phyloP scores from a whole-genome alignment of 2,888 invertebrate species.

The Diaphora mendica region DNA sequence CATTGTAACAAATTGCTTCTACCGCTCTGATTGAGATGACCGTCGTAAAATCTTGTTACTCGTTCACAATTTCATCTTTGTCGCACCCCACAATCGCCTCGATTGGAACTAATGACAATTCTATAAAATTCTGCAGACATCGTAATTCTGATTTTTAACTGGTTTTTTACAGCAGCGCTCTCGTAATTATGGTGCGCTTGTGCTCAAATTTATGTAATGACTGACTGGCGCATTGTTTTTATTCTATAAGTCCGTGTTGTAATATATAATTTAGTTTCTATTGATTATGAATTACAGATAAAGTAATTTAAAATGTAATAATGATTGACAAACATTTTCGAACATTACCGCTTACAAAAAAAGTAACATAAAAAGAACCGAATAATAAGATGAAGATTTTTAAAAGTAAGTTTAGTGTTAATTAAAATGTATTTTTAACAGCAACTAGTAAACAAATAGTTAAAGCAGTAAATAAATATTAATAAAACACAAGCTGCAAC shows the following conservation, averaged over 20 bases:
- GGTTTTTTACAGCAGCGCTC: constrained; percentile 36
- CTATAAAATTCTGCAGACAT: constrained; percentile 45
- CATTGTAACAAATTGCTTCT: constrained; percentile 76
- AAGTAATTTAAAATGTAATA: constrained; percentile 12
- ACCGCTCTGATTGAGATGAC: constrained; percentile 72
- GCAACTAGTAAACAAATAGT: not conserved
- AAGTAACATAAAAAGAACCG: not conserved
- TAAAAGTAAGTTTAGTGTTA: not conserved
- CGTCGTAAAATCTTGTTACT: constrained; percentile 68
- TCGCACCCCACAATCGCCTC: constrained; percentile 40
- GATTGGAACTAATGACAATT: constrained; percentile 55
- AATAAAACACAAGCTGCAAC: not conserved
- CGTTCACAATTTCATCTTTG: constrained; percentile 62
- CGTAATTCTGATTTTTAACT: constrained; percentile 39
- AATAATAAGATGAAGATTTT: not conserved
- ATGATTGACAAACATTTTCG: not conserved
- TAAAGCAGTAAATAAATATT: not conserved
- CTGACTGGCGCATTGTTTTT: constrained; percentile 23
- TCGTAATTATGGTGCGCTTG: constrained; percentile 42
- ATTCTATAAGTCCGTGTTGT: constrained; percentile 18
- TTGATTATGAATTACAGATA: constrained; percentile 17
- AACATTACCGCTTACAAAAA: not conserved
- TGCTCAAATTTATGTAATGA: constrained; percentile 28
- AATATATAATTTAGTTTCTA: constrained; percentile 26
- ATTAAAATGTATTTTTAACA: not conserved